A percentile compares a stretch with the other conserved stretches of the same genome.
phyloP scores from a whole-genome alignment of 2,797 vertebrate species.

The Spinus pinus region DNA sequence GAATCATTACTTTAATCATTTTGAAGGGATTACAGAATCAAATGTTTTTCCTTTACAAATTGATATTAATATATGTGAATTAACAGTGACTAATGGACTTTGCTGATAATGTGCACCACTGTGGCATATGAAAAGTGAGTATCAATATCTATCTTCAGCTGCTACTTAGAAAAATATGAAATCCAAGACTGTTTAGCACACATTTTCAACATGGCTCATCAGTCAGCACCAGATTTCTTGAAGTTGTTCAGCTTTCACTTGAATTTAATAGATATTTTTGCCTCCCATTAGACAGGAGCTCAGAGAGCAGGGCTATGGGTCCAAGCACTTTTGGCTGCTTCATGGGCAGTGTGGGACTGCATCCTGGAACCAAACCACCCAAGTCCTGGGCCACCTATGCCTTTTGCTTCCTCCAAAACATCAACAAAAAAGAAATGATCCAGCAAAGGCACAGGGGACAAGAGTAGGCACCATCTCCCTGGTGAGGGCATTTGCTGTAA shows the following conservation, averaged over 20 bases:
- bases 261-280: not conserved
- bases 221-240: not conserved
- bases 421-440: not conserved
- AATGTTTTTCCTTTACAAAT: not conserved
- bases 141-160: not conserved
- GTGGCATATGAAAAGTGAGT: not conserved
- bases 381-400: not conserved
- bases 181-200: not conserved
- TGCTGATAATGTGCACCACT: not conserved
- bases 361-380: not conserved
- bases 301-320: not conserved
- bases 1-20: not conserved
- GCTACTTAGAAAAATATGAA: not conserved
- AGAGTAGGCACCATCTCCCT: not conserved
- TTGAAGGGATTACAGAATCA: not conserved
- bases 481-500: not conserved
- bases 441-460: not conserved
- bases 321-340: not conserved
- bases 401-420: not conserved
- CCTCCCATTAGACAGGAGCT: not conserved
- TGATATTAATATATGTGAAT: not conserved
- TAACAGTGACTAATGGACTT: constrained; percentile 1
- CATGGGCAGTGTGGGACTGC: not conserved
- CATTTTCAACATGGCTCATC: not conserved
- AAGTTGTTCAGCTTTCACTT: not conserved